phyloP scores from a whole-genome alignment of 2,797 vertebrate genomes.

The Dicrostonyx torquatus region DNA sequence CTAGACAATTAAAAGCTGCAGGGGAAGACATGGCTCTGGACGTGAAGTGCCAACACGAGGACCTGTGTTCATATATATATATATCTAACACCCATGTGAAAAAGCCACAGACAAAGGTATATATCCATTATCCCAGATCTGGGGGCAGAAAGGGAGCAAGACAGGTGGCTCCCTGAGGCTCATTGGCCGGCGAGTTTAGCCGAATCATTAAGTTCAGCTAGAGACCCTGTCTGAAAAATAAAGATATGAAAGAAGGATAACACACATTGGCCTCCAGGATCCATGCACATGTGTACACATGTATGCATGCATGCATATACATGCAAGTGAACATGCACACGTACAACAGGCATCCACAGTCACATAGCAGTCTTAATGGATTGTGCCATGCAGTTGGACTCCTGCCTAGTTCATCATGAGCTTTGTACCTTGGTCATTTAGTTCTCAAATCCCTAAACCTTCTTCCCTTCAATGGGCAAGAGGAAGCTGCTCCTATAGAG shows the following conservation, averaged over 20 bases:
- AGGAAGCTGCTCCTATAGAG: not conserved
- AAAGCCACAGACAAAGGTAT: not conserved
- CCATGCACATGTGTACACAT: not conserved
- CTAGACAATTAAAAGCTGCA: not conserved
- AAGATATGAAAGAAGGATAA: not conserved
- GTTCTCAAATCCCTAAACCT: no score
- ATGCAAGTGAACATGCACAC: not conserved
- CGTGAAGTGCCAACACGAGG: not conserved
- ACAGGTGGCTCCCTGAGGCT: not conserved
- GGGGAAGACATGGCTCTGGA: not conserved
- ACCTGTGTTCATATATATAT: not conserved
- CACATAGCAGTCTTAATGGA: not conserved
- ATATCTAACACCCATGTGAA: not conserved
- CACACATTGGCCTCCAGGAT: not conserved
- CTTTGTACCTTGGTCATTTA: not conserved
- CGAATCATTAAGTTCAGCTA: not conserved
- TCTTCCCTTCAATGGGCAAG: not conserved
- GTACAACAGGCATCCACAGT: not conserved
- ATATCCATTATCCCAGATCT: not conserved
- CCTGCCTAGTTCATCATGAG: not conserved
- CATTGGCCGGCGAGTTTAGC: not conserved
- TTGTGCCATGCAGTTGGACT: not conserved
- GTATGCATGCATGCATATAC: not conserved
- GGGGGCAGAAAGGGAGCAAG: not conserved
- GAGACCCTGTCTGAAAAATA: not conserved